Evolutionary conservation across 1,140 invertebrate species (phyloP).

Genomic region (Aphelenchoides avenae): DNA sequence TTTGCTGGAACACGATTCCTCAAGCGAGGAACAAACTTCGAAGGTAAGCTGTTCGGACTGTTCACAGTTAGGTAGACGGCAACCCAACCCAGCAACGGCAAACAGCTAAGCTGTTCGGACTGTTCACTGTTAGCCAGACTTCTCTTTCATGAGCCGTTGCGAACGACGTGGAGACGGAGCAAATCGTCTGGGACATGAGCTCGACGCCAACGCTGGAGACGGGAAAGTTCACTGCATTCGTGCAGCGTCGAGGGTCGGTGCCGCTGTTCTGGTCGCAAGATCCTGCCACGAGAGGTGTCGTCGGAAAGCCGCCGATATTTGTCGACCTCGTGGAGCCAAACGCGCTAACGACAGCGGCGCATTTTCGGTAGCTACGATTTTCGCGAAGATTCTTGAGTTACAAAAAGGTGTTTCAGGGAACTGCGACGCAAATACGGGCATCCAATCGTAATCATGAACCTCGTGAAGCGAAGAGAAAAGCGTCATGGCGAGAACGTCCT

Average conservation of each 20-base stretch:
- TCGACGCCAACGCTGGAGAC: slow-evolving; percentile 32
- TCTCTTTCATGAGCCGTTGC: slow-evolving; percentile 44
- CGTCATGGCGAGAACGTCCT: slow-evolving; percentile 49
- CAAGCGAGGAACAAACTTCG: slow-evolving; percentile 54
- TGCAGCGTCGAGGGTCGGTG: slow-evolving; percentile 54
- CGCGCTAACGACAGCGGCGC: slow-evolving; percentile 53
- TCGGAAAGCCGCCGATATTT: slow-evolving; percentile 55
- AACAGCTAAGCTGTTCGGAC: slow-evolving; percentile 29
- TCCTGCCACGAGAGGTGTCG: slow-evolving; percentile 46
- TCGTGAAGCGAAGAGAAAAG: slow-evolving; percentile 55
- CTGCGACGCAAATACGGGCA: slow-evolving; percentile 50
- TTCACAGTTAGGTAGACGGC: slow-evolving; percentile 13
- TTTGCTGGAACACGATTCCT: slow-evolving; percentile 57
- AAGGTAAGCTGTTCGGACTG: slow-evolving; percentile 32
- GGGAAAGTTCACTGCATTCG: slow-evolving; percentile 50
- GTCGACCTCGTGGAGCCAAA: slow-evolving; percentile 52
- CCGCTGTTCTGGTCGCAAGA: slow-evolving; percentile 59
- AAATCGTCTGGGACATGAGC: slow-evolving; percentile 51
- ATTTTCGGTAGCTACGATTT: slow-evolving; percentile 35
- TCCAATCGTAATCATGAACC: slow-evolving; percentile 56
- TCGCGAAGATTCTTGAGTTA: background rate
- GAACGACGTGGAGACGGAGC: slow-evolving; percentile 59
- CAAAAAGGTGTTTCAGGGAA: slow-evolving; percentile 33
- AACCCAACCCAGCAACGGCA: too few species aligned
- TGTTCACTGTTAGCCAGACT: slow-evolving; percentile 16